These are phyloP conservation scores for Cristatella mucedo DNA, from an alignment of 2,888 invertebrate genomes.

Conservation along the genomic window DNA sequence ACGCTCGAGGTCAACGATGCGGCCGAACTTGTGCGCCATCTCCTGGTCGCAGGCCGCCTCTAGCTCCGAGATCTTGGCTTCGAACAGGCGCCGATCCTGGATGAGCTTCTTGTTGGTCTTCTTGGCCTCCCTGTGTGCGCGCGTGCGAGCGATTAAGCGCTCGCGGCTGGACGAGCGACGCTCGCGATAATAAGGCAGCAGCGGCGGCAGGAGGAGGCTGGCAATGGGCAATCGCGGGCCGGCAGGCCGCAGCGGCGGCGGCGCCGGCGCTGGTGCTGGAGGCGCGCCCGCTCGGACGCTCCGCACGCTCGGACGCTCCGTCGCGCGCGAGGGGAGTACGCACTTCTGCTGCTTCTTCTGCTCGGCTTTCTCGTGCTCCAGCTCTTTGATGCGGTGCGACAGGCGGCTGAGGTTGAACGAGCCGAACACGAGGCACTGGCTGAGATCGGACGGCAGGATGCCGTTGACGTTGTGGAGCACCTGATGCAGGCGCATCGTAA, in stretches of 20 bases:
- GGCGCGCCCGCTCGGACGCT: too few species aligned
- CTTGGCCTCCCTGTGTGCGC: constrained; percentile 34
- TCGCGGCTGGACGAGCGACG: too few species aligned
- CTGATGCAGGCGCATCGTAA: constrained; percentile 33
- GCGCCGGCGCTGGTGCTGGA: too few species aligned
- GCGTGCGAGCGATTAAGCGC: too few species aligned
- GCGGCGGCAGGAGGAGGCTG: too few species aligned
- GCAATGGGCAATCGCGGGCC: too few species aligned
- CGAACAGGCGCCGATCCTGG: constrained; percentile 31
- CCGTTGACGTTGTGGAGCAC: constrained; percentile 33
- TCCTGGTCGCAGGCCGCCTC: constrained; percentile 30
- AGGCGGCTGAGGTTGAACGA: constrained; percentile 24
- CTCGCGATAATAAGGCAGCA: too few species aligned
- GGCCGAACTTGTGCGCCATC: constrained; percentile 37
- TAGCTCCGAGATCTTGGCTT: constrained; percentile 28
- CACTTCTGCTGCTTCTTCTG: constrained; percentile 37
- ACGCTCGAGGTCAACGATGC: constrained; percentile 34
- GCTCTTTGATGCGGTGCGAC: constrained; percentile 34
- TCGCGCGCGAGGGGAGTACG: constrained; percentile 7
- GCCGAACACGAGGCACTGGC: constrained; percentile 32
- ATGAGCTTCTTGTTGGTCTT: constrained; percentile 33
- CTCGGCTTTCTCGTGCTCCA: constrained; percentile 32
- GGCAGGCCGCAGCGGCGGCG: too few species aligned
- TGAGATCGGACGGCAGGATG: constrained; percentile 29
- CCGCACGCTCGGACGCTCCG: too few species aligned